Evolutionary conservation across 2,797 vertebrate species (phyloP), one percentile per base, ranked within the genome.

Genomic region (Lutjanus argentimaculatus): DNA sequence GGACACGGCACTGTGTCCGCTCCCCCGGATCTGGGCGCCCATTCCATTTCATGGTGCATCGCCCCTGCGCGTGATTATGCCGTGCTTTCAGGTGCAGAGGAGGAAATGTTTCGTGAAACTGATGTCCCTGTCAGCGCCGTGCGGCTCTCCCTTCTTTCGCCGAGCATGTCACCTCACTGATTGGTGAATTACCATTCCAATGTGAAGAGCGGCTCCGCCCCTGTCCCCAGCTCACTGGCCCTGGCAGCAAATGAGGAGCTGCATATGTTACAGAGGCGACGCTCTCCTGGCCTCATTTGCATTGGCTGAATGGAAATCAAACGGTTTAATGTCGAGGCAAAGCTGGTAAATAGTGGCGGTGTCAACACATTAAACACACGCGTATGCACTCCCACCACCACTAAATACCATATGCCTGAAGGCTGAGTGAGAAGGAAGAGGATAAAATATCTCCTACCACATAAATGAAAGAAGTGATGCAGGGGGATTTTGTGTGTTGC

Each of bases 101-200:
- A 94, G 95, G 96, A 96, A 96, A 96, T 95, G 96, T 97, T 97
- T 97, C 92, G 95, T 95, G 95, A 97, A 97, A 98, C 96, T 96
- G 97, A 97, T 97, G 97, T 96, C 94, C 96, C 97, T 97, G 97
- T 98, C 97, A 97, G 94, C 87, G 83, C 88, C 84, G 72, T 90
- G 92, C 93, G 72, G 93, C 93, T 97, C 97, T 96, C 96, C 96
- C 95, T 93, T 95, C 83, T 78, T 85, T 83, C 67, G 82, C 82
- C 53, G 56, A 88, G 94, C 95, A 95, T 96, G 96, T 96, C 96
- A 96, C 85, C 73, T 91, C 95, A 87, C 97, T 98, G 96, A 97
- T 96, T 97, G 96, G 93, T 89, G 93, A 95, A 97, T 97, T 96
- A 96, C 95, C 96, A 97, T 97, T 93, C 96, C 93, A 91, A 96